Evolutionary conservation across 2,888 invertebrate genomes (phyloP).

Genomic region (Caenorhabditis sp.): DNA sequence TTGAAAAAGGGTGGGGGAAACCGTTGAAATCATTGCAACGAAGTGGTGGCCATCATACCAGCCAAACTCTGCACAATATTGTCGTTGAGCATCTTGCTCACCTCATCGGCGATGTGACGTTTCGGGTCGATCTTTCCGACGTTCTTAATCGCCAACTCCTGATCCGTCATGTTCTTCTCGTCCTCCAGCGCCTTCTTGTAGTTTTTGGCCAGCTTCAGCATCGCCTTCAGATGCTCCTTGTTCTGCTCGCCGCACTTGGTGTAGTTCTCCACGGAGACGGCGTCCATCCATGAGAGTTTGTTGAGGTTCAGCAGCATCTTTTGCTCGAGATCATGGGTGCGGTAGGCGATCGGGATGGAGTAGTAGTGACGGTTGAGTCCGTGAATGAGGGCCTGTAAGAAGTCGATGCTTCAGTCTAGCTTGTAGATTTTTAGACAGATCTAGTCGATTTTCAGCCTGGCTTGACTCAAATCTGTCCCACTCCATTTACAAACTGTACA

Average conservation of each 20-base stretch:
- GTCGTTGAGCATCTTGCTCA: slow-evolving; percentile 79
- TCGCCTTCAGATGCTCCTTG: slow-evolving; percentile 94
- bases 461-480: too few relatives aligned
- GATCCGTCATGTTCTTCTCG: slow-evolving; percentile 99
- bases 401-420: too few relatives aligned
- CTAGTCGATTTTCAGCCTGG: too few relatives aligned
- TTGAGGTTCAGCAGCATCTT: slow-evolving; percentile 99
- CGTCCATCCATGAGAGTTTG: slow-evolving; percentile 99
- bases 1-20: slow-evolving; percentile 22
- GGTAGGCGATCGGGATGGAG: slow-evolving; percentile 99
- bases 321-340: slow-evolving; percentile 98
- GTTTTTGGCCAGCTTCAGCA: slow-evolving; percentile 97
- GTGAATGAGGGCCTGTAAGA: slow-evolving; percentile 92
- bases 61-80: slow-evolving; percentile 82
- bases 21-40: slow-evolving; percentile 73
- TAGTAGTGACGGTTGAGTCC: slow-evolving; percentile 99
- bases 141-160: slow-evolving; percentile 98
- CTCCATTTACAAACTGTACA: too few relatives aligned
- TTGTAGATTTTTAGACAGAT: too few relatives aligned
- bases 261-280: slow-evolving; percentile 93
- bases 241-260: slow-evolving; percentile 93
- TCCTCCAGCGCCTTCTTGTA: slow-evolving; percentile 98
- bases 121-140: slow-evolving; percentile 97
- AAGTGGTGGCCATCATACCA: slow-evolving; percentile 80
- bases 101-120: slow-evolving; percentile 97